Percentiles rank a stretch among this genome's conserved stretches.
These are phyloP conservation scores for Hetaerina titia DNA, from an alignment of 2,888 invertebrate species.

Conservation along the genomic window DNA sequence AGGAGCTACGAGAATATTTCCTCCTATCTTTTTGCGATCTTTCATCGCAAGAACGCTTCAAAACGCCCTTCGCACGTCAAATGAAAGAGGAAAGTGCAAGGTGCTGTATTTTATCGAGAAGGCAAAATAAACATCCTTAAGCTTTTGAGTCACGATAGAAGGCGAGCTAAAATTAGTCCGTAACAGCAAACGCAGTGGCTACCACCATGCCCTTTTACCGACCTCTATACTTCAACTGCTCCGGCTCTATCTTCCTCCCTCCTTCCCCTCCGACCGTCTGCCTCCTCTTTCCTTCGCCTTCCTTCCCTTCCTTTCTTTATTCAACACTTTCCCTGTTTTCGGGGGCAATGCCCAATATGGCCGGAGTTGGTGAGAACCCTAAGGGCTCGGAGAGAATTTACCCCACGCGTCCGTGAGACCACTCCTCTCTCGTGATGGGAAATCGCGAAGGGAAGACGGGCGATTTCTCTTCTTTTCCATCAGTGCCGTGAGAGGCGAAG, in stretches of 20 bases:
- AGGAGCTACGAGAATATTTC: not conserved
- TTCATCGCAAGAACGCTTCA: not conserved
- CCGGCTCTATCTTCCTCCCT: not conserved
- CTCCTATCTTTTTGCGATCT: not conserved
- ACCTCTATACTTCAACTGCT: constrained; percentile 32
- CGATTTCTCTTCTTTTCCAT: not conserved
- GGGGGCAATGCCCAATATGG: constrained; percentile 54
- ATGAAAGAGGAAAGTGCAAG: not conserved
- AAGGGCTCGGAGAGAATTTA: too few species aligned
- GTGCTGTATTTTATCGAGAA: constrained; percentile 36
- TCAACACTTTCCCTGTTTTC: not conserved
- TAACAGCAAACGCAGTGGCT: constrained; percentile 44
- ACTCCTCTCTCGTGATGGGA: not conserved
- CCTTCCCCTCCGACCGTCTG: not conserved
- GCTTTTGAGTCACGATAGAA: constrained; percentile 43
- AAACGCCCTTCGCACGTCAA: constrained; percentile 1
- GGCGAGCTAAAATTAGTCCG: constrained; percentile 61
- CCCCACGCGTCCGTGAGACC: not conserved
- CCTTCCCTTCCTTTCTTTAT: not conserved
- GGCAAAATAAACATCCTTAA: constrained; percentile 54
- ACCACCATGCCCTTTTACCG: constrained; percentile 27
- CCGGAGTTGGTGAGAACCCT: not conserved
- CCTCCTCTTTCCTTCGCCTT: not conserved
- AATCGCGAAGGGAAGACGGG: not conserved
- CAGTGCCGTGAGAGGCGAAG: not conserved